Base-by-base conservation (phyloP, 2,888 invertebrate species). In the Theretra japonica region DNA sequence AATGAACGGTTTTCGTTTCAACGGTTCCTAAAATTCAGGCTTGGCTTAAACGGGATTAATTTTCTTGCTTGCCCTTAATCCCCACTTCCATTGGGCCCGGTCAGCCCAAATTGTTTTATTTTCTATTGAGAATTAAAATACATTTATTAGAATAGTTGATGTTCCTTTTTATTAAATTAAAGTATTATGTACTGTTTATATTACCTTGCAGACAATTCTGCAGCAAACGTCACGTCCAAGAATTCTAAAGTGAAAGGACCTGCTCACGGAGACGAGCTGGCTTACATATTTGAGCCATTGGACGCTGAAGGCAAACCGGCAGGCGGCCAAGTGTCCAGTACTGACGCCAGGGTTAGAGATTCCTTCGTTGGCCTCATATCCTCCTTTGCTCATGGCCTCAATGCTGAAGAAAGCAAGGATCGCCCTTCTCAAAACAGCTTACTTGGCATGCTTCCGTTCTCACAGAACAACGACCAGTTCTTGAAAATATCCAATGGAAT, bases 221-320 rank as follows among this genome's bases (percentile, higher is more conserved):
- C 17, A 23, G 17, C 48, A 7, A 58, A 73, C 5, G 77, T 76
- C 17, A 78, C 80, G 19, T 62, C 74, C n/a, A 73, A 76, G 68
- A 79, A 75, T 56, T 74, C 77, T 4, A 83, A 82, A 74, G 73
- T 77, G 59, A 90, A 86, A 83, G 95, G 86, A 0, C 95, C 96
- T 0, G 93, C 95, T 0, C 97, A 97, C 80, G 97, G 97, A 0
- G 97, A 97, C 80, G 97, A 97, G 80, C 86, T 97, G 33, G 95
- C 96, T 0, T 97, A 96, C 80, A 90, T 97, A 80, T 97, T 97
- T 81, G 96, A 97, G 82, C 95, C 95, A 0, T 90, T 95, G 59
- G 95, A 96, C 75, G 85, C 95, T 0, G 94, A 95, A 68, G 96
- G 96, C 0, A 94, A 94, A 23, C 91, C 95, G 0, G 74, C 96